Percentiles rank a stretch among this genome's conserved stretches.
Evolutionary conservation across 2,797 vertebrate species (phyloP).

Genomic region (Kryptopterus vitreolus): DNA sequence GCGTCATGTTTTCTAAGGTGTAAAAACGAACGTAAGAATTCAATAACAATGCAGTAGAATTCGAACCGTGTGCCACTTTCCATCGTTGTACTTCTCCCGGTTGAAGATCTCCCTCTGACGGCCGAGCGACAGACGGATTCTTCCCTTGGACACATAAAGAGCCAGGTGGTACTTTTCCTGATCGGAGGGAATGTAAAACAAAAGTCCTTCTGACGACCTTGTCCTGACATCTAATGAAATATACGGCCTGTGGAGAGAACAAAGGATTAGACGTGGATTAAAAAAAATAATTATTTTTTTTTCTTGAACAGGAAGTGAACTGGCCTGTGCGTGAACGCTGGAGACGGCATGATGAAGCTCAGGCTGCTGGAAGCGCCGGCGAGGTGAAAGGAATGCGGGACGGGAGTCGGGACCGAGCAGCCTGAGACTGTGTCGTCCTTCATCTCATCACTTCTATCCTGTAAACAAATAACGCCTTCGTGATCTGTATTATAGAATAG

Average conservation of each 20-base stretch:
- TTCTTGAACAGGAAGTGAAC: slow-evolving; percentile 6
- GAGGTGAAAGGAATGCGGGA: slow-evolving; percentile 74
- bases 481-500: too few relatives aligned
- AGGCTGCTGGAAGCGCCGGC: slow-evolving; percentile 76
- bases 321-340: slow-evolving; percentile 77
- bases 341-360: slow-evolving; percentile 74
- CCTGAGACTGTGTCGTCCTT: slow-evolving; percentile 57
- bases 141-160: slow-evolving; percentile 86
- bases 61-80: slow-evolving; percentile 92
- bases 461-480: slow-evolving; percentile 20
- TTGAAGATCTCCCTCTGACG: slow-evolving; percentile 81
- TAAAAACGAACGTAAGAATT: neutral
- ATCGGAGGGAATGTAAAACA: slow-evolving; percentile 77
- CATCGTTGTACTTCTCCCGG: slow-evolving; percentile 83
- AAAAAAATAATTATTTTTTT: too few relatives aligned
- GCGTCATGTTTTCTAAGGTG: neutral
- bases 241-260: slow-evolving; percentile 71
- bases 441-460: slow-evolving; percentile 57
- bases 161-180: slow-evolving; percentile 76
- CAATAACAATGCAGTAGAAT: too few relatives aligned
- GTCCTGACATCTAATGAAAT: slow-evolving; percentile 86
- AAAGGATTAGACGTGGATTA: neutral
- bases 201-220: slow-evolving; percentile 77
- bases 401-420: slow-evolving; percentile 62
- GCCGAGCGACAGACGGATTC: slow-evolving; percentile 78